These are phyloP conservation scores for Tipula vernalis DNA, from an alignment of 2,888 invertebrate genomes.

Conservation along the genomic window DNA sequence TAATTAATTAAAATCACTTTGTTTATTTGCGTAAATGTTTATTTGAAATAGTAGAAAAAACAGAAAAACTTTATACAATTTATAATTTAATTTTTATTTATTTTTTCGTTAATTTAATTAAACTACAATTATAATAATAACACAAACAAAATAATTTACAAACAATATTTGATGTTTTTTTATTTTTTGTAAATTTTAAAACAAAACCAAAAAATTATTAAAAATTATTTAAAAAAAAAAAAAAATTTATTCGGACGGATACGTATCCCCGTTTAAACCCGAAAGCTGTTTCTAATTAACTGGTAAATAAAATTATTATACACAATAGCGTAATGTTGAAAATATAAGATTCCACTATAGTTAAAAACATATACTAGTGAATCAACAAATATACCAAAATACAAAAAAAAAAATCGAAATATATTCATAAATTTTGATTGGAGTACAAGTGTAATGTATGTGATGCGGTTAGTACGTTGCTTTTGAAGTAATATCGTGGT, in stretches of 20 bases:
- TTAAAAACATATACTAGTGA: background rate
- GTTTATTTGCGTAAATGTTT: background rate
- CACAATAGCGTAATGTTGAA: background rate
- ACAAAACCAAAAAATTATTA: background rate
- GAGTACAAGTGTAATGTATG: background rate
- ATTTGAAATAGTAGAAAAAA: background rate
- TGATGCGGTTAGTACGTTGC: background rate
- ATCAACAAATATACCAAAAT: background rate
- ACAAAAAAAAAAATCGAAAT: background rate
- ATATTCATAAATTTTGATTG: background rate
- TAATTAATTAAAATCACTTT: background rate
- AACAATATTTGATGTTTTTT: background rate
- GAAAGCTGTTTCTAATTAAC: slow-evolving; percentile 8
- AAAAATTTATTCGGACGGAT: slow-evolving; percentile 6
- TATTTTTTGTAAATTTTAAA: background rate
- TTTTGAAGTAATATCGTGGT: background rate
- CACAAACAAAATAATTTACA: background rate
- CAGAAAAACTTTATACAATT: background rate
- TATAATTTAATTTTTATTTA: background rate
- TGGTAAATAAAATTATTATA: slow-evolving; percentile 6
- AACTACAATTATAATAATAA: background rate
- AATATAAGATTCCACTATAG: background rate
- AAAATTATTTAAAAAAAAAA: background rate
- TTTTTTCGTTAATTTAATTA: background rate
- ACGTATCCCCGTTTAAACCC: slow-evolving; percentile 8